Evolutionary conservation across 2,113 vertebrate genomes (phyloP).

Genomic region (Sinocyclocheilus rhinocerous): DNA sequence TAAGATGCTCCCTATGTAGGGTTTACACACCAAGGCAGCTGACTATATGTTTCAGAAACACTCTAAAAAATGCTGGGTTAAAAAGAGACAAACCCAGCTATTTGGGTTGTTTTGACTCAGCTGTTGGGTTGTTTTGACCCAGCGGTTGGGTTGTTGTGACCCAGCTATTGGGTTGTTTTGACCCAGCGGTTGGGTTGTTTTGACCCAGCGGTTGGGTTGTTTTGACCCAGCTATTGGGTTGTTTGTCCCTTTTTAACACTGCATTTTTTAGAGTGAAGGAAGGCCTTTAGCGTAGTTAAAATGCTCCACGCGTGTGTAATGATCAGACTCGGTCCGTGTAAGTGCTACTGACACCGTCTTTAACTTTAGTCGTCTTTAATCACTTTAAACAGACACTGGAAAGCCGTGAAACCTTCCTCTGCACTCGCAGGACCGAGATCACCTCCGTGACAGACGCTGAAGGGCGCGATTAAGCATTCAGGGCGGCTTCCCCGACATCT

Average conservation of each 20-base stretch:
- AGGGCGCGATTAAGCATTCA: conserved; percentile 63
- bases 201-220: too few species aligned
- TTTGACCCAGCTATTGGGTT: too few species aligned
- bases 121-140: too few species aligned
- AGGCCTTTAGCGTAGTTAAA: neutral
- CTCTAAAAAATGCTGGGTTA: too few species aligned
- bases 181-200: too few species aligned
- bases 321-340: neutral
- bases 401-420: neutral
- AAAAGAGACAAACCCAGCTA: too few species aligned
- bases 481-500: conserved; percentile 50
- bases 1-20: neutral
- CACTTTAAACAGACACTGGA: conserved; percentile 13
- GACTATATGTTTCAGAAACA: too few species aligned
- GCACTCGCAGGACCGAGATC: neutral
- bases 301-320: neutral
- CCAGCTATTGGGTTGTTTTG: too few species aligned
- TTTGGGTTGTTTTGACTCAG: too few species aligned
- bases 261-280: too few species aligned
- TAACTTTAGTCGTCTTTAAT: conserved; percentile 14
- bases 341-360: neutral
- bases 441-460: conserved; percentile 54
- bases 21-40: neutral
- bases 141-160: too few species aligned
- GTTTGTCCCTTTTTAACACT: too few species aligned